These are phyloP conservation scores for Trinorchestia longiramus DNA, from an alignment of 1,140 invertebrate species.

Conservation along the genomic window DNA sequence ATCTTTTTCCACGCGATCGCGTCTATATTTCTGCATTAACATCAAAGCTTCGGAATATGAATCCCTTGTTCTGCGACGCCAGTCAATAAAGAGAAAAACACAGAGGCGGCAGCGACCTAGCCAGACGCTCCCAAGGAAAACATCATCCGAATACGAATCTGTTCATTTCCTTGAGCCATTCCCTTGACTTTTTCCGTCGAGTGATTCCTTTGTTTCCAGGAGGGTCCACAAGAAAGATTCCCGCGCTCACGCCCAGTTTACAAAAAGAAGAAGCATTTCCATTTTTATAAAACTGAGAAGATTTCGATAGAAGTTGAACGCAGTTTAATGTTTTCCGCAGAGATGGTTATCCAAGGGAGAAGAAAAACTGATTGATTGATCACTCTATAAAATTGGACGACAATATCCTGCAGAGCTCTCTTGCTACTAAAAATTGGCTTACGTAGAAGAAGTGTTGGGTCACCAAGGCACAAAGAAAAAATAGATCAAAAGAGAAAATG, in stretches of 20 bases:
- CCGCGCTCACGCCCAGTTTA: background rate
- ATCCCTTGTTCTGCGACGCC: conserved; percentile 49
- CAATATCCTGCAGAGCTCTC: conserved; percentile 32
- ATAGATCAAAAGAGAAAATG: background rate
- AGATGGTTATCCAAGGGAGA: conserved; percentile 41
- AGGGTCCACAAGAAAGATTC: conserved; percentile 52
- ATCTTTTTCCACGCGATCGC: background rate
- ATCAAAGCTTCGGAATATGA: conserved; percentile 27
- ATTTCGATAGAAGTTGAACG: conserved; percentile 55
- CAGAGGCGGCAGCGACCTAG: background rate
- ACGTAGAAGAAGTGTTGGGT: background rate
- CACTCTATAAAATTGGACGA: conserved; percentile 53
- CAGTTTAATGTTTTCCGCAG: conserved; percentile 49
- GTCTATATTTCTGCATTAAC: conserved; percentile 37
- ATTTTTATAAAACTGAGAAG: conserved; percentile 50
- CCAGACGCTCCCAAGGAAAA: conserved; percentile 35
- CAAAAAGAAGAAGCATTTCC: conserved; percentile 50
- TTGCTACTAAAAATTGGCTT: conserved; percentile 1
- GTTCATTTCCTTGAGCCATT: conserved; percentile 54
- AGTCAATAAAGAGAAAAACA: conserved; percentile 34
- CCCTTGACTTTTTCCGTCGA: conserved; percentile 48
- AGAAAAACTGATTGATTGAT: conserved; percentile 54
- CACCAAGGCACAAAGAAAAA: background rate
- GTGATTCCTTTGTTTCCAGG: conserved; percentile 51
- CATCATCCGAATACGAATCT: conserved; percentile 55